Conservation (phyloP, 2,113 vertebrate genomes). For the Corythornis vintsioides region DNA sequence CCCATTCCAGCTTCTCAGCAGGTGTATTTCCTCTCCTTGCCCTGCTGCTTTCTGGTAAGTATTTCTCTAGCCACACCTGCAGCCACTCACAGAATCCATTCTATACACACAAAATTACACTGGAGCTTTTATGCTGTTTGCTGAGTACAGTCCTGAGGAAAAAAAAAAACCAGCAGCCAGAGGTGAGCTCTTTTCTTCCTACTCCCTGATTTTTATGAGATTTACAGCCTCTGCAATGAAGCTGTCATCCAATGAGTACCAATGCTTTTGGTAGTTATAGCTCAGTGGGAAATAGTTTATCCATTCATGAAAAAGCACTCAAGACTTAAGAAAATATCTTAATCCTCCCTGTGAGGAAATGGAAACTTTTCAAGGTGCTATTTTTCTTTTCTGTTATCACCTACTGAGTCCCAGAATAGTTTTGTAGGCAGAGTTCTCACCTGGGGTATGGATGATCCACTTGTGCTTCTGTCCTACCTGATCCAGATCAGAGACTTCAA, state of each 20-base stretch:
- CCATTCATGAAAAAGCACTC: not conserved
- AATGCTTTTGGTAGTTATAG: not conserved
- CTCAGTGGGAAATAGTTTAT: not conserved
- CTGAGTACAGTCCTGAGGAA: not conserved
- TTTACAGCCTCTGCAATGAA: not conserved
- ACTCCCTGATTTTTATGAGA: not conserved
- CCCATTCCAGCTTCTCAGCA: not conserved
- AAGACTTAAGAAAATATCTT: not conserved
- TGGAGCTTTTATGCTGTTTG: not conserved
- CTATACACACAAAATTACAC: not conserved
- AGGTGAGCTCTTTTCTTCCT: not conserved
- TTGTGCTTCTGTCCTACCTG: not conserved
- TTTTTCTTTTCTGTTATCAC: not conserved
- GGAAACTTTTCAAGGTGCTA: not conserved
- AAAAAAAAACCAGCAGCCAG: not conserved
- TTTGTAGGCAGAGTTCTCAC: not conserved
- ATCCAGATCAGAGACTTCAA: not conserved
- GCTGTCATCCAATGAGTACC: not conserved
- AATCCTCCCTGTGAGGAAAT: not conserved
- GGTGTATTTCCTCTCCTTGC: not conserved
- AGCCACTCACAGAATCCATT: not conserved
- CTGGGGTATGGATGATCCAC: not conserved
- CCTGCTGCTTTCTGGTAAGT: not conserved
- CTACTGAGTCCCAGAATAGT: not conserved
- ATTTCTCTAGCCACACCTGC: not conserved